Percentiles rank a stretch among this genome's conserved stretches.
Evolutionary conservation across 2,113 vertebrate species (phyloP).

Genomic region (Garra rufa): DNA sequence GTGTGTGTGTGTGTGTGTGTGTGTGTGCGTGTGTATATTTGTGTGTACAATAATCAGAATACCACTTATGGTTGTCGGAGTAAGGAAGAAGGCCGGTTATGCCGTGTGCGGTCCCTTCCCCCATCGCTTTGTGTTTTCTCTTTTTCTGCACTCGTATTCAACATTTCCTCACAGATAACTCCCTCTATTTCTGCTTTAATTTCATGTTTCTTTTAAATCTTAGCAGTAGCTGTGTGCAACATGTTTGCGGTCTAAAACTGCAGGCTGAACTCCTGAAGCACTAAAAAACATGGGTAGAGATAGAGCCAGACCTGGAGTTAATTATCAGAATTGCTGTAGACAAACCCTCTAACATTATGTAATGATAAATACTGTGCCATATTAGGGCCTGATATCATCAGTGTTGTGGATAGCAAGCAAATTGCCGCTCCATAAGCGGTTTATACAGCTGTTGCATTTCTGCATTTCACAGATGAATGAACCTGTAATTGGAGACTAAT

Average conservation of each 20-base stretch:
- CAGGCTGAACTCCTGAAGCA: constrained; percentile 6
- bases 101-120: constrained; percentile 33
- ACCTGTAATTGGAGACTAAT: constrained; percentile 64
- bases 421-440: constrained; percentile 60
- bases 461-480: constrained; percentile 61
- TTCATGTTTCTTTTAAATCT: background rate
- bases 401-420: constrained; percentile 57
- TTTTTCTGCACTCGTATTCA: background rate
- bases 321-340: constrained; percentile 54
- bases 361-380: constrained; percentile 56
- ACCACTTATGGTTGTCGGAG: constrained; percentile 49
- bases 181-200: background rate
- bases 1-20: constrained; percentile 37
- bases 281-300: constrained; percentile 18
- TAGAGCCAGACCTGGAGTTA: constrained; percentile 51
- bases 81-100: constrained; percentile 20
- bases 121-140: constrained; percentile 33
- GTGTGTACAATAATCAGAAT: constrained; percentile 54
- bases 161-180: constrained; percentile 26
- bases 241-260: background rate
- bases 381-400: constrained; percentile 60
- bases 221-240: background rate
- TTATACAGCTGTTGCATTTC: constrained; percentile 62
- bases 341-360: constrained; percentile 55
- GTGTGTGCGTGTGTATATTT: constrained; percentile 42